These are phyloP conservation scores for Andrena bicolor DNA, from an alignment of 2,888 invertebrate species.

Conservation along the genomic window DNA sequence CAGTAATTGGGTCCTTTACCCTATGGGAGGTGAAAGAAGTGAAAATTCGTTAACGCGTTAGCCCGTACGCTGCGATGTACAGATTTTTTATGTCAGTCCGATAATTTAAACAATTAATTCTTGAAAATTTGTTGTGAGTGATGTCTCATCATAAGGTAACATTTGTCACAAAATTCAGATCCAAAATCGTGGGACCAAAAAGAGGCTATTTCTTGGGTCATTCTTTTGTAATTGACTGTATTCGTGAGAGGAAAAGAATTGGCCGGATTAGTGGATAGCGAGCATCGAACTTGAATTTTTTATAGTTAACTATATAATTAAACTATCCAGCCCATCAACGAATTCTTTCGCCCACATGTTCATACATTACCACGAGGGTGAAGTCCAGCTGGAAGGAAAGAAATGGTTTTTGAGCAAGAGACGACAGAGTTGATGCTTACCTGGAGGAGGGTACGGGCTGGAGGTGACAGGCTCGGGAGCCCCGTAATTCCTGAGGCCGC, in stretches of 20 bases:
- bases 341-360: not conserved
- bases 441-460: conserved; percentile 92
- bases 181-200: too few relatives aligned
- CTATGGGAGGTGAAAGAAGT: too few relatives aligned
- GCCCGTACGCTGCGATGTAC: too few relatives aligned
- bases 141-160: too few relatives aligned
- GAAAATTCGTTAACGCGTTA: too few relatives aligned
- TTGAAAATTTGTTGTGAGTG: too few relatives aligned
- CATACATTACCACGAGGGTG: not conserved
- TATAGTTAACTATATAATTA: not conserved
- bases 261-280: not conserved
- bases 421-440: conserved; percentile 86
- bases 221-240: too few relatives aligned
- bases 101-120: too few relatives aligned
- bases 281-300: not conserved
- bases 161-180: too few relatives aligned
- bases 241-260: not conserved
- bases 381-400: not conserved
- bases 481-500: conserved; percentile 90
- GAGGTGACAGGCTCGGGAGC: conserved; percentile 90
- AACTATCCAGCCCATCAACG: not conserved
- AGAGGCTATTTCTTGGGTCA: too few relatives aligned
- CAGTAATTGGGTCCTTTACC: too few relatives aligned
- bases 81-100: too few relatives aligned
- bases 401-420: not conserved